Evolutionary conservation across 2,888 invertebrate genomes (phyloP), one percentile per base, ranked within the genome.

Genomic region (Pterostichus niger): DNA sequence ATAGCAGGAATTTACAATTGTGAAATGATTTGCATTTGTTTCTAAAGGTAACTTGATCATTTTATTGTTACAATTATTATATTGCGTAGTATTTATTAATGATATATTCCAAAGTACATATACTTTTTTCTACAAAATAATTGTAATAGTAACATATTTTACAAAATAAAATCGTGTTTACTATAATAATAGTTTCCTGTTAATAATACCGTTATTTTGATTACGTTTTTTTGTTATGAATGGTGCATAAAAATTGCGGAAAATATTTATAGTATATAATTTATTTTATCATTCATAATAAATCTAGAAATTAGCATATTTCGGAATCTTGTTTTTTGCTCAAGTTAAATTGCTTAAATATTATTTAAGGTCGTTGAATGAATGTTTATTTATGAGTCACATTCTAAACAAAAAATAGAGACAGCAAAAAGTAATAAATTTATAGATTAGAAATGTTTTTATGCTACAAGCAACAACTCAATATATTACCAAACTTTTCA

Each of bases 11-110:
- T 78, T 59, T 78, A 59, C 44, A 17, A 61, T 78, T 78, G 78
- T 78, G 78, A 61, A 78, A 78, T 61, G 44, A 78, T 78, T 78
- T 78, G 78, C 78, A 78, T 78, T 78, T 61, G 59, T 40, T 35
- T 71, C 40, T 44, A 71, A 56, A 71, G 68, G 68, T 71, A 71
- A 44, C 68, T 71, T 71, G 68, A 71, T 71, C 15, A 17, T 44
- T 71, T 71, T 71, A 71, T 71, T 71, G 68, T 71, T 71, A 61
- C 61, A 59, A n/a, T n/a, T n/a, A 59, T 64, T 10, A 61, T 6
- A 61, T 11, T 71, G 68, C 68, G 68, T 15, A 44, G 10, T 71
- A 71, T 13, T 35, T 10, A 49, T 33, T 64, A 64, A 33, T 64
- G 13, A 64, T 64, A 24, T 31, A 59, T 24, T 13, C 17, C 9